Base-by-base conservation (phyloP, 2,888 invertebrate species). In the Lissonota sp. region DNA sequence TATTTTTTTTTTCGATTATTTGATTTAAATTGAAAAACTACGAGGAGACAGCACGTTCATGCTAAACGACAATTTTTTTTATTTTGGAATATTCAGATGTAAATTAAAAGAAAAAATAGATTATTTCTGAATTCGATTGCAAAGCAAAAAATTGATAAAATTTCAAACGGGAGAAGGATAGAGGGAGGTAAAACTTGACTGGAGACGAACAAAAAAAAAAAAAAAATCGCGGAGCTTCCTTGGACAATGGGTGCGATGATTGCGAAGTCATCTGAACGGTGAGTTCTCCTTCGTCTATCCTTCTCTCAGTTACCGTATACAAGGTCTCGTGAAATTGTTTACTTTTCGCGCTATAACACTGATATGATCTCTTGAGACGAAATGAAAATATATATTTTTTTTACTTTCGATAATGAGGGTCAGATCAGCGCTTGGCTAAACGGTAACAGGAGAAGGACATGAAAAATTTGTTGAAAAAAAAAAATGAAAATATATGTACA, bases 261-360 rank as follows among this genome's bases (percentile, higher is more conserved):
- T 85, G 73, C 81, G 73, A 84, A 83, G 84, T 86, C 89, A 88
- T 87, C 88, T 76, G 79, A 87, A 88, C 85, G 92, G 92, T 92
- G 92, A 92, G 92, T 92, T 90, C 67, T 37, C 86, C 91, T 92
- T 92, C 90, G 90, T 91, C 92, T 92, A 90, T 92, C 92, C 92
- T 92, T 92, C 92, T 92, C 92, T 91, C 91, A 87, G 87, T 89
- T 89, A 87, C 86, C 86, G 83, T 83, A 86, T 84, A 82, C 79
- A 62, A 74, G 67, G 78, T 69, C 67, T 72, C 74, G 64, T 79
- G 46, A 67, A 66, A 55, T 73, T 51, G 40, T 70, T 57, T 51
- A 53, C 70, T 63, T 46, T 51, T 53, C 7, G 53, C 66, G 73
- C 80, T 60, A 49, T 16, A n/a, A 80, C 83, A 76, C 84, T 84